A percentile compares a stretch with the other conserved stretches of the same genome.
Conservation (phyloP, 1,140 invertebrate genomes). For the Diorhabda sublineata region DNA sequence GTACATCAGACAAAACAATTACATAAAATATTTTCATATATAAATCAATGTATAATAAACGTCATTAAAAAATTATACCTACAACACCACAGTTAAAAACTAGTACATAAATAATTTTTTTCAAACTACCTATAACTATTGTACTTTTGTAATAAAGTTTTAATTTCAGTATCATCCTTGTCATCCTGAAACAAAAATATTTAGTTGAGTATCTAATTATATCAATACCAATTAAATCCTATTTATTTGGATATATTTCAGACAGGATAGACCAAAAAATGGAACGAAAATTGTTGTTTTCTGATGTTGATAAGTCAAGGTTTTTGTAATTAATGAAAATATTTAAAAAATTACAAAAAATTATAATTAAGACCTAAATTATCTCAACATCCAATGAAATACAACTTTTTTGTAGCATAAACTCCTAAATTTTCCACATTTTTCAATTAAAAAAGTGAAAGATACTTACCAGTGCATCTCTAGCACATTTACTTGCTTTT, state of each 20-base stretch:
- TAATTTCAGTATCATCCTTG: conserved; percentile 29
- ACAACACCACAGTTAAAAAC: background rate
- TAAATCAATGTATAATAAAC: background rate
- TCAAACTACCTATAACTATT: conserved; percentile 28
- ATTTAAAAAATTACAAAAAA: background rate
- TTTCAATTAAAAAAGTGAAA: background rate
- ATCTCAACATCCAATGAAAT: background rate
- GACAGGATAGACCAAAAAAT: too few species aligned
- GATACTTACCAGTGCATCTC: conserved; percentile 25
- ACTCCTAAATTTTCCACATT: background rate
- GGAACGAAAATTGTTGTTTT: too few species aligned
- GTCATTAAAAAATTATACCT: background rate
- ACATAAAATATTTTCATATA: too few species aligned
- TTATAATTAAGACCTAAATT: background rate
- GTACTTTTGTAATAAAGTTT: conserved; percentile 31
- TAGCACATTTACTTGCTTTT: conserved; percentile 46
- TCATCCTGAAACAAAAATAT: conserved; percentile 26
- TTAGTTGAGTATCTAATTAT: too few species aligned
- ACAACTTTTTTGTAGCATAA: background rate
- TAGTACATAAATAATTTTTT: background rate
- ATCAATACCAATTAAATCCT: too few species aligned
- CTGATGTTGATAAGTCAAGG: too few species aligned
- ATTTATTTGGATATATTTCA: too few species aligned
- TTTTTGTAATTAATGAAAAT: background rate
- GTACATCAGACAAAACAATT: too few species aligned